phyloP scores from a whole-genome alignment of 1,140 invertebrate genomes.

The Camponotus floridanus region DNA sequence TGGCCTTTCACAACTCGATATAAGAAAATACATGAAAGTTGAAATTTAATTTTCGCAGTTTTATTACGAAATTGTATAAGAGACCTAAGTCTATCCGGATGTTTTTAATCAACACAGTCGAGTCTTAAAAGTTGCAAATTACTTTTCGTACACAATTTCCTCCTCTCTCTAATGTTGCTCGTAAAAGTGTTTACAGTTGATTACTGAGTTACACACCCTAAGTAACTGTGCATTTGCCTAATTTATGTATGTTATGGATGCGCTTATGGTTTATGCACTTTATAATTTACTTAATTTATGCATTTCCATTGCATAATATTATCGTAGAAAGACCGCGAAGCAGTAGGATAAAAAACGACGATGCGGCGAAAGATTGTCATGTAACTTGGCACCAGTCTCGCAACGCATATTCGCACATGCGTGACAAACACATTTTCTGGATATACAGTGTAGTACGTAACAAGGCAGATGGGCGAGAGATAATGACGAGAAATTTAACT shows the following conservation, averaged over 20 bases:
- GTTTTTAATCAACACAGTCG: not conserved
- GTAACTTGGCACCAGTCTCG: conserved; percentile 12
- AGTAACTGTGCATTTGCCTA: not conserved
- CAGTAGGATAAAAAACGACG: conserved; percentile 42
- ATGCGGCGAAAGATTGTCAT: conserved; percentile 46
- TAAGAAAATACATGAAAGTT: conserved; percentile 23
- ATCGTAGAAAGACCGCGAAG: conserved; percentile 51
- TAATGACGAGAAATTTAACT: conserved; percentile 72
- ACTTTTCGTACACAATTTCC: too few relatives aligned
- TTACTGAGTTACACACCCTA: conserved; percentile 6
- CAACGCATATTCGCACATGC: conserved; percentile 32
- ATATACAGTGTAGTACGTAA: conserved; percentile 15
- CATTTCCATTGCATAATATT: conserved; percentile 58
- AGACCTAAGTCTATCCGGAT: not conserved
- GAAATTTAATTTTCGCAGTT: not conserved
- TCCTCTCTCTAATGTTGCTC: not conserved
- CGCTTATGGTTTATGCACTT: too few relatives aligned
- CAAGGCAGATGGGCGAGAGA: conserved; percentile 62
- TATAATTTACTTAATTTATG: not conserved
- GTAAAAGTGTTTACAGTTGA: conserved; percentile 27
- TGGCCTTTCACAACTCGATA: not conserved
- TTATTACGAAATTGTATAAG: not conserved
- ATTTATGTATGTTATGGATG: not conserved
- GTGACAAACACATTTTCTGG: not conserved
- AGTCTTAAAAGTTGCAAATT: not conserved